These are phyloP conservation scores for Zelleria hepariella DNA, from an alignment of 2,888 invertebrate species.

Conservation along the genomic window DNA sequence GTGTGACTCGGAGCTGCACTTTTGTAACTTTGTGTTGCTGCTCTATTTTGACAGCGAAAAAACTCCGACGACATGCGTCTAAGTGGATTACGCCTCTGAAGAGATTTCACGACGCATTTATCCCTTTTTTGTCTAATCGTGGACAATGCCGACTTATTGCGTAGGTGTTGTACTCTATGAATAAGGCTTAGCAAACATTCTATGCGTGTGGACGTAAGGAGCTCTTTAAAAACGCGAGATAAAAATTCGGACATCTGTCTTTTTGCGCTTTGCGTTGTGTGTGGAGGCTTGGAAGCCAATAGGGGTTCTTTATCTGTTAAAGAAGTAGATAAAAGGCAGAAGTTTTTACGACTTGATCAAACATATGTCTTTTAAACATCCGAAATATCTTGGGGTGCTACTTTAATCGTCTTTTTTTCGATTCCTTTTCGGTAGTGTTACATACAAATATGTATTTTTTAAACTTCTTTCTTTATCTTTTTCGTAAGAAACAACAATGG, in stretches of 20 bases:
- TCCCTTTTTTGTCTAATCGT: constrained; percentile 44
- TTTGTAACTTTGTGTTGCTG: no score
- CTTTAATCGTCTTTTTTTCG: background rate
- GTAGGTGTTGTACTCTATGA: constrained; percentile 62
- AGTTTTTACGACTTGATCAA: constrained; percentile 20
- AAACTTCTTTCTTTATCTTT: no score
- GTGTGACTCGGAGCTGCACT: no score
- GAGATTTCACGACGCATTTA: constrained; percentile 66
- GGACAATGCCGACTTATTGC: constrained; percentile 48
- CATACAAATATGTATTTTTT: background rate
- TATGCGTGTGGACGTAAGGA: constrained; percentile 28
- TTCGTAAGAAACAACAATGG: no score
- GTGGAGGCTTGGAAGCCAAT: constrained; percentile 31
- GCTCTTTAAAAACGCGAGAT: constrained; percentile 36
- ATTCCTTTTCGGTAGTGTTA: background rate
- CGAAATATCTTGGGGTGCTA: background rate
- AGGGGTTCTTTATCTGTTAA: constrained; percentile 28
- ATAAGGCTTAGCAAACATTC: constrained; percentile 44
- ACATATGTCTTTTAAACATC: constrained; percentile 1
- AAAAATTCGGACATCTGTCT: constrained; percentile 49
- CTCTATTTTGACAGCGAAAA: constrained; percentile 23
- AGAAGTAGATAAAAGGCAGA: constrained; percentile 37
- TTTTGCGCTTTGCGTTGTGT: constrained; percentile 32
- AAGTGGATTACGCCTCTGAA: constrained; percentile 65
- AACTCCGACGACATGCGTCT: constrained; percentile 56